Evolutionary conservation across 2,113 vertebrate genomes (phyloP), one percentile per base, ranked within the genome.

Genomic region (Cavia aperea): DNA sequence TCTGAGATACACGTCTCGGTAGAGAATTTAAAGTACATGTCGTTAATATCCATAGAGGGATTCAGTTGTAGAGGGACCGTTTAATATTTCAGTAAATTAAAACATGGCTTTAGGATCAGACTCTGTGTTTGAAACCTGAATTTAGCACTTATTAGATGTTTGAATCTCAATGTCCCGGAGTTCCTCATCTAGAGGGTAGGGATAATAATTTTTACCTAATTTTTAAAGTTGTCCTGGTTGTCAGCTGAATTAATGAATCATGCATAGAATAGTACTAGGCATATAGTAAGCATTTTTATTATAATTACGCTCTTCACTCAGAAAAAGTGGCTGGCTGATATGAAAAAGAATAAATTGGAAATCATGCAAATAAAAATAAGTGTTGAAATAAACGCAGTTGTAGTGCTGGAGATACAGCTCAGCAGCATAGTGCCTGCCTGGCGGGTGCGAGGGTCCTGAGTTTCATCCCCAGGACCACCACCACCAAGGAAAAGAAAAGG

Each of bases 261-360:
- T 86, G 56, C 49, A 72, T 77, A 15, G 11, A 81, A 29, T 58
- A 91, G 10, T 88, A 90, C 10, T 3, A 46, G 58, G 18, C 39
- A 93, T 8, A 46, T 56, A 82, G 77, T 90, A 91, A 91, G 21
- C 81, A 79, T 84, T 88, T 93, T 88, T 90, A 83, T 81, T 51
- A 21, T 91, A 90, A 81, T 70, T 85, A 21, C 39, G 33, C 58
- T 88, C 7, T 68, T 88, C 86, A 39, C 60, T 68, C 26, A 8
- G 79, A 62, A 86, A 85, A 91, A 39, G 49, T 31, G 46, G 73
- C 46, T 88, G 31, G 70, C 24, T 88, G 31, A 70, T 92, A 2
- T 90, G 62, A 91, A 88, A 91, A 86, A 60, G 31, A 93, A 70
- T 8, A 29, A 62, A 13, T 73, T 86, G 16, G 15, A 92, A 72